A percentile compares a stretch with the other conserved stretches of the same genome.
phyloP scores from a whole-genome alignment of 2,113 vertebrate species.

The Scomber colias region DNA sequence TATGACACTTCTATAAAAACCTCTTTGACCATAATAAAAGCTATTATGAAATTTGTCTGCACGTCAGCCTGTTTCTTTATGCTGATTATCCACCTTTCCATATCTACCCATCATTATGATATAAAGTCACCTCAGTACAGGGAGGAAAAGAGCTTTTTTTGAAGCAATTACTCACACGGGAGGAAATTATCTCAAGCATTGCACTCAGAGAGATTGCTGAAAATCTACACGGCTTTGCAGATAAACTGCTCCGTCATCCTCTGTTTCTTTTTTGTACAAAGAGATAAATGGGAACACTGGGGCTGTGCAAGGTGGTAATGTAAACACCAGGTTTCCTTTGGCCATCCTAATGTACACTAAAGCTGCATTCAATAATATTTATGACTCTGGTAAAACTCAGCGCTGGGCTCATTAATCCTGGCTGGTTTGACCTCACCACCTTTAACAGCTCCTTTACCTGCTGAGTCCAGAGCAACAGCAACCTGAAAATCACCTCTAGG shows the following conservation, averaged over 20 bases:
- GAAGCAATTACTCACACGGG: not conserved
- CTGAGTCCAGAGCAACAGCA: not conserved
- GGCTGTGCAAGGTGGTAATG: constrained; percentile 33
- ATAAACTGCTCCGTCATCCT: constrained; percentile 20
- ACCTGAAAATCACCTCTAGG: not conserved
- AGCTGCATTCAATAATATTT: constrained; percentile 56
- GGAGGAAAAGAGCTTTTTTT: not conserved
- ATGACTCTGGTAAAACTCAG: constrained; percentile 45
- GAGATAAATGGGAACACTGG: constrained; percentile 38
- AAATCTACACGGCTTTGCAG: not conserved
- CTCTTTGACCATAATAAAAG: constrained; percentile 54
- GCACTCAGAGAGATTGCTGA: not conserved
- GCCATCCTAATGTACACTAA: constrained; percentile 53
- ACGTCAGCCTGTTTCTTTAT: constrained; percentile 1
- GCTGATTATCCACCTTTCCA: not conserved
- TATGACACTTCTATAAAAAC: constrained; percentile 24
- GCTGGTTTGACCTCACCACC: not conserved
- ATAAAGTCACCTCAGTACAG: not conserved
- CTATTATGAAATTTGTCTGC: constrained; percentile 30
- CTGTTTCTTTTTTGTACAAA: constrained; percentile 10
- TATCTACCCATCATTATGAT: not conserved
- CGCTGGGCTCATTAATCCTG: constrained; percentile 15
- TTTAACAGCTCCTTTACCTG: not conserved
- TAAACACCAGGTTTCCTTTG: constrained; percentile 66
- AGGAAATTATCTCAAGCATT: constrained; percentile 1